Base-by-base conservation (phyloP, 2,113 vertebrate species). In the Zapus hudsonius region DNA sequence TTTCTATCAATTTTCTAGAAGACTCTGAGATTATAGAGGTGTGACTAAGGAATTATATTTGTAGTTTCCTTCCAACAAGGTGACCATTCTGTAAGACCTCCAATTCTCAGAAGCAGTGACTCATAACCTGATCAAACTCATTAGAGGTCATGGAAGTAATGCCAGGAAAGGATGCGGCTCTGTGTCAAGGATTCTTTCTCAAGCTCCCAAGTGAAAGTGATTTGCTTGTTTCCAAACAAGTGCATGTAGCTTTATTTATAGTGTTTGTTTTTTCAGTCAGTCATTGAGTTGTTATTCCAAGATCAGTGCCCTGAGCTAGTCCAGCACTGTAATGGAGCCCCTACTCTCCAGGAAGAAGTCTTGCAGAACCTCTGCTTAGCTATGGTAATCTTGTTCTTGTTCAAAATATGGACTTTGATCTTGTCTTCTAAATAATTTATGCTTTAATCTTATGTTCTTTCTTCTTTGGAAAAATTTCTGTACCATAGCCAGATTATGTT, bases 141-240 rank as follows among this genome's bases (percentile, higher is more conserved):
- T 91, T 95, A 95, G 97, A 98, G 84, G 81, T 97, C 89, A 96
- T 57, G 75, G 94, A 94, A 96, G 97, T 89, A 97, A 94, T 93
- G 95, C 72, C 96, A 74, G 74, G 93, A 96, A 97, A 95, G 81
- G 67, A 96, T 76, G 79, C 96, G 96, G 88, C 92, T 94, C 94
- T 92, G 94, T 84, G 92, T 92, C 94, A 95, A 84, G 67, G 13
- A 22, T 92, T 84, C 74, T 94, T 31, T 1, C 95, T 83, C 0
- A 55, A 59, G 61, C 87, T 97, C 84, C 52, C 75, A 95, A 95
- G 22, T 70, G 36, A 15, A 66, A 96, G 86, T 69, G 90, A 94
- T 73, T 52, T 95, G 95, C 72, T 81, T 79, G 91, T 94, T 69
- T 92, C 82, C 15, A 95, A 95, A 90, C 64, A 4, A 84, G 19